Evolutionary conservation across 2,113 vertebrate genomes (phyloP).

Genomic region (Crotalus tigris): DNA sequence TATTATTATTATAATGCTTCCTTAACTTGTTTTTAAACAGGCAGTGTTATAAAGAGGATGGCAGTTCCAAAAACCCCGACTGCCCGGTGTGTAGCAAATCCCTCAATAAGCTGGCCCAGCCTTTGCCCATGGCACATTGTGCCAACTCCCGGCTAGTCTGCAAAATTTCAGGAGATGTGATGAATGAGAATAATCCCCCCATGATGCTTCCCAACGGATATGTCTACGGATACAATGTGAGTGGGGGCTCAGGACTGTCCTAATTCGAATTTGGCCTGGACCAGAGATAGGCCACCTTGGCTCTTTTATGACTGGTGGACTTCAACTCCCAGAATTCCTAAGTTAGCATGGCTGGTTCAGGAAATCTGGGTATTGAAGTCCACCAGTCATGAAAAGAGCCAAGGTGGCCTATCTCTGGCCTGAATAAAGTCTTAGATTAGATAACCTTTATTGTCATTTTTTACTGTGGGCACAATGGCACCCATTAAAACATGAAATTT

Average conservation of each 20-base stretch:
- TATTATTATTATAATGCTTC: neutral
- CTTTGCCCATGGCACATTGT: conserved; percentile 97
- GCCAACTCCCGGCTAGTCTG: conserved; percentile 98
- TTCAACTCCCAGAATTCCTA: too few species aligned
- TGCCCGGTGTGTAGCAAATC: conserved; percentile 99
- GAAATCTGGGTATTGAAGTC: too few species aligned
- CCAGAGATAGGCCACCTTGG: too few species aligned
- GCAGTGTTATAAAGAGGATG: conserved; percentile 99
- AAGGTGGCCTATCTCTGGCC: too few species aligned
- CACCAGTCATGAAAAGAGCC: too few species aligned
- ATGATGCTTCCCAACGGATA: conserved; percentile 99
- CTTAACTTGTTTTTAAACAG: conserved; percentile 73
- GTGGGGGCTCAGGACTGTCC: conserved; percentile 42
- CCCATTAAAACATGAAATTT: too few species aligned
- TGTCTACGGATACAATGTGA: conserved; percentile 98
- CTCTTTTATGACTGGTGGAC: too few species aligned
- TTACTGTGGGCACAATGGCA: too few species aligned
- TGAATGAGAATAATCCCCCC: conserved; percentile 99
- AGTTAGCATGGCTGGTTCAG: too few species aligned
- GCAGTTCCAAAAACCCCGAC: conserved; percentile 96
- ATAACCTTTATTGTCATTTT: too few species aligned
- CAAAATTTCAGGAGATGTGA: conserved; percentile 98
- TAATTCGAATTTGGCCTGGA: neutral
- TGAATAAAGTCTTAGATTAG: too few species aligned
- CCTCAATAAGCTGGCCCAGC: conserved; percentile 96